Base-by-base conservation (phyloP, 2,888 invertebrate genomes). In the Xylophagus ater region DNA sequence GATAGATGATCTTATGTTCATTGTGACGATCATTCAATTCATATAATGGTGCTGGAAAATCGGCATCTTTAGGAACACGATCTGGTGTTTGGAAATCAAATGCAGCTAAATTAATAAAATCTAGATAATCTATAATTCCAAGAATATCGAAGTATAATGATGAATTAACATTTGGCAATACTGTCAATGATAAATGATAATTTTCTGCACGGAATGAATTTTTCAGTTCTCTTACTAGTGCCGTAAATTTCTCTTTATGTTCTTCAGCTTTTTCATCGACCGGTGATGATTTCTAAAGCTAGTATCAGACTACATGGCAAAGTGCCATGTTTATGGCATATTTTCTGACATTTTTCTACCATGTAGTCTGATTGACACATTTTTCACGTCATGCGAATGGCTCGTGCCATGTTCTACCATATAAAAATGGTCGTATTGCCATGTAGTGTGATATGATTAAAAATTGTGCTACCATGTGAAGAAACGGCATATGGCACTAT, bases 221-320 rank as follows among this genome's bases (percentile, higher is more conserved):
- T 55, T 78, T 83, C 53, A 84, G 51, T 50, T 87, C 85, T 17
- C 82, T 73, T 2, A 84, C 76, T 8, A 88, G 62, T 1, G 80
- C 76, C 0, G 80, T 81, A 57, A 81, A 86, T 41, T 84, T 82
- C 55, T 83, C 81, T 42, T 78, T 78, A 54, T 87, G 87, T 54
- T 83, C 82, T n/a, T 77, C 72, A 43, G 81, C 75, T 55, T 85
- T 83, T 1, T 83, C 81, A 49, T 87, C 86, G n/a, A 81, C 72
- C 19, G 74, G 74, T 8, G 73, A 73, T 4, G 78, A 76, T 39
- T 76, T 78, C 4, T 63, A n/a, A n/a, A n/a, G n/a, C n/a, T n/a
- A n/a, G n/a, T n/a, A n/a, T n/a, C n/a, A n/a, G n/a, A n/a, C n/a
- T n/a, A n/a, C n/a, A n/a, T n/a, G n/a, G n/a, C n/a, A n/a, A n/a